Conservation (phyloP, 1,140 invertebrate species). For the Littorina saxatilis region DNA sequence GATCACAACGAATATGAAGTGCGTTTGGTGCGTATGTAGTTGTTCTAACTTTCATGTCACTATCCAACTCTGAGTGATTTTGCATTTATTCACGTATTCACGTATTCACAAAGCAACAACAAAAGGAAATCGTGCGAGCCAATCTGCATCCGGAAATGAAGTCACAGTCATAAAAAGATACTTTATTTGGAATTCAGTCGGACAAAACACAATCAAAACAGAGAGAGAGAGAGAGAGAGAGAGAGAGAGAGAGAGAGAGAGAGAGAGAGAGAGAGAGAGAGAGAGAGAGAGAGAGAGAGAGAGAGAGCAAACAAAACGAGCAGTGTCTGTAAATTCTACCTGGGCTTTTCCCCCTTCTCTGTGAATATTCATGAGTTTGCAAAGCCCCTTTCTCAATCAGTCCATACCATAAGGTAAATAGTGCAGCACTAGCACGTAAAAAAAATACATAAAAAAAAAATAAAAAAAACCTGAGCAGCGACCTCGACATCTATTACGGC, state of each 20-base stretch:
- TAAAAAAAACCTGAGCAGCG: no score
- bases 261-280: neutral
- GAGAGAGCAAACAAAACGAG: no score
- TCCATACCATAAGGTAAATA: no score
- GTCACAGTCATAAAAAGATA: neutral
- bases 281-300: neutral
- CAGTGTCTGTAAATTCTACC: no score
- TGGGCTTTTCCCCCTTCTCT: no score
- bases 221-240: conserved; percentile 10
- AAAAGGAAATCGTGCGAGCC: neutral
- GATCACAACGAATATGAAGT: no score
- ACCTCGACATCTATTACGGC: no score
- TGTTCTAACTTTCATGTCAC: neutral
- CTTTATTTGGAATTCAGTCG: neutral
- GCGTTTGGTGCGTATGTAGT: no score
- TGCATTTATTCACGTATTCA: neutral
- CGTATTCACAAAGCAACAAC: neutral
- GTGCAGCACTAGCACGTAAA: no score
- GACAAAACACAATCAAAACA: neutral
- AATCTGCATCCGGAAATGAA: neutral
- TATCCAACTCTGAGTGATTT: neutral
- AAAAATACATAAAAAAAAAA: no score
- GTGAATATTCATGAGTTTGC: neutral
- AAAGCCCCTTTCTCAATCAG: no score
- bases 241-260: conserved; percentile 17